Base-by-base conservation (phyloP, 2,113 vertebrate species). In the Lagopus leucura region DNA sequence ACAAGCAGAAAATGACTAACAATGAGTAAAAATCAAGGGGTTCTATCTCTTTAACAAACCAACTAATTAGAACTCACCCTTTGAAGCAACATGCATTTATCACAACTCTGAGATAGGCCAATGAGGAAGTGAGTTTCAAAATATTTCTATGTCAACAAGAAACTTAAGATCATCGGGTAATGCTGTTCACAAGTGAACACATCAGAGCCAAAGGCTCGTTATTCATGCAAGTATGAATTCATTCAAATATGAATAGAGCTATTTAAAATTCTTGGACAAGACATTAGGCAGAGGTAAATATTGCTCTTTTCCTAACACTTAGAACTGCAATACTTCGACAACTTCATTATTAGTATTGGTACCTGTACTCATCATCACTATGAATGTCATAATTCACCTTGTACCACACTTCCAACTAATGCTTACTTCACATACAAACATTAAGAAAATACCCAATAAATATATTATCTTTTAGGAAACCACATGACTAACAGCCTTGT, bases 121-220 rank as follows among this genome's bases (percentile, higher is more conserved):
- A 83, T 83, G 60, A 67, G 50, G 24, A 52, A 94, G 75, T 8
- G 58, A 74, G 42, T 77, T 93, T 58, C 36, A 74, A 91, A 89
- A 50, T 42, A 83, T 11, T 74, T 79, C 1, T 28, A 60, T 38
- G 38, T 38, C 52, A 50, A 38, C 27, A 9, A 75, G 54, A 88
- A 79, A 91, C 24, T 21, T 0, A 0, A 87, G 36, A 65, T 36
- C n/a, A 79, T 70, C 38, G 38, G 21, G 10, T 64, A 21, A 81
- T 28, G 42, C 32, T 78, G 67, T 40, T 75, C 74, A 74, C 6
- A 86, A 13, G 2, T 16, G 13, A 86, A 47, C 1, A 0, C 4
- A 6, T 30, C 65, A 61, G 27, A 93, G 57, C 27, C 54, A 93
- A 64, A 2, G 2, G 43, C 36, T 72, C 30, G 10, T 63, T 73